Percentiles rank a stretch among this genome's conserved stretches.
Conservation (phyloP, 2,888 invertebrate genomes). For the Lepidochitona cinerea region DNA sequence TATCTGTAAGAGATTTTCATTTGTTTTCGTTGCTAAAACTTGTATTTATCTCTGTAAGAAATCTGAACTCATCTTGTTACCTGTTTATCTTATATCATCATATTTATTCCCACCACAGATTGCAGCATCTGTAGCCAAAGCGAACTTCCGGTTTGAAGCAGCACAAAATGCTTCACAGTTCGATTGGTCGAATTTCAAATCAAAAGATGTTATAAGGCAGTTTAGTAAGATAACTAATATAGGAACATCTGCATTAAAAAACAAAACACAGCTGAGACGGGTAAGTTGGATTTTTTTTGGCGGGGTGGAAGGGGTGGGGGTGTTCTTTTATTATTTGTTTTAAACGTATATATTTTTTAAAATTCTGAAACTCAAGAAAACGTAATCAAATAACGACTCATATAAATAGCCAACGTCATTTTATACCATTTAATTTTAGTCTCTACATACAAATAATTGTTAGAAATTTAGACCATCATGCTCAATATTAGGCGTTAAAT, state of each 20-base stretch:
- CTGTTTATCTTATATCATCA: not conserved
- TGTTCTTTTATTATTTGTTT: too few relatives aligned
- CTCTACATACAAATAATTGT: too few relatives aligned
- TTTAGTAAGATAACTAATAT: conserved; percentile 81
- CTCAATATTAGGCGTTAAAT: too few relatives aligned
- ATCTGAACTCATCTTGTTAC: not conserved
- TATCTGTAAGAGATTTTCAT: conserved; percentile 44
- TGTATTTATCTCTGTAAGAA: too few relatives aligned
- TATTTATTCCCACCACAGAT: conserved; percentile 20
- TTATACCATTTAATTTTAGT: too few relatives aligned
- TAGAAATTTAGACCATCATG: too few relatives aligned
- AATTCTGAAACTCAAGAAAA: too few relatives aligned
- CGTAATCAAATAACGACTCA: too few relatives aligned
- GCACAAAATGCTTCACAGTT: conserved; percentile 84
- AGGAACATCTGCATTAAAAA: conserved; percentile 79
- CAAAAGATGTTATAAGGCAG: conserved; percentile 80
- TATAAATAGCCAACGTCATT: too few relatives aligned
- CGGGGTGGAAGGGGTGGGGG: too few relatives aligned
- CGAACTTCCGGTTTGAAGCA: conserved; percentile 79
- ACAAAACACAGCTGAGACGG: conserved; percentile 49
- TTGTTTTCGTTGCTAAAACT: too few relatives aligned
- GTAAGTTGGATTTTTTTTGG: not conserved
- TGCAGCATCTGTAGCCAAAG: conserved; percentile 35
- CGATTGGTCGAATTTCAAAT: conserved; percentile 81
- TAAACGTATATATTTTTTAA: too few relatives aligned